Conservation (phyloP, 2,888 invertebrate genomes). For the Marasmarcha lunaedactyla region DNA sequence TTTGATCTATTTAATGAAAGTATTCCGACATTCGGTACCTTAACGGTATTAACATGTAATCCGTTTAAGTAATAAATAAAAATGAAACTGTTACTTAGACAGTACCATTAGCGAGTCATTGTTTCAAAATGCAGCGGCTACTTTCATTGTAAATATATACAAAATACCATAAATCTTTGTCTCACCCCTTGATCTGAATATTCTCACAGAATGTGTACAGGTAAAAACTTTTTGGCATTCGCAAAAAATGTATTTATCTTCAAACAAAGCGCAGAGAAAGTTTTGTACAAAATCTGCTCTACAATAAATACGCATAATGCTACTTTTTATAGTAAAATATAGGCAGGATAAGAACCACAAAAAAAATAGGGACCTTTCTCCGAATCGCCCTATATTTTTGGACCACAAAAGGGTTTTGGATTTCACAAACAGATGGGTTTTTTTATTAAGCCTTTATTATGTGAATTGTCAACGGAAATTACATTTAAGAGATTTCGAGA, state of each 20-base stretch:
- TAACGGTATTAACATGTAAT: not conserved
- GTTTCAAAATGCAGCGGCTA: slow-evolving; percentile 1
- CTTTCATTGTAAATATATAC: slow-evolving; percentile 7
- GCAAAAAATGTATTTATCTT: slow-evolving; percentile 18
- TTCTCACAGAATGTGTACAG: slow-evolving; percentile 26
- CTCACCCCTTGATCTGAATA: slow-evolving; percentile 25
- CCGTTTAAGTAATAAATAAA: not conserved
- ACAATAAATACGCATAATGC: slow-evolving; percentile 38
- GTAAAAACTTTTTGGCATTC: slow-evolving; percentile 25
- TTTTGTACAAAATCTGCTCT: slow-evolving; percentile 41
- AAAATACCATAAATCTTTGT: slow-evolving; percentile 8
- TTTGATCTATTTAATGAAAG: too few species aligned
- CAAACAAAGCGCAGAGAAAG: slow-evolving; percentile 40
- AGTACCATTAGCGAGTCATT: not conserved
- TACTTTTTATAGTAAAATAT: slow-evolving; percentile 30
- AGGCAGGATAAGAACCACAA: slow-evolving; percentile 19
- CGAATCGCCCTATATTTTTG: slow-evolving; percentile 30
- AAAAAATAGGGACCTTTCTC: slow-evolving; percentile 39
- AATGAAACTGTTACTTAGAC: too few species aligned
- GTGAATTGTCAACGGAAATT: not conserved
- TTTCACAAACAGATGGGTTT: slow-evolving; percentile 52
- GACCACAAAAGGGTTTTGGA: slow-evolving; percentile 59
- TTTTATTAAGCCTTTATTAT: slow-evolving; percentile 15
- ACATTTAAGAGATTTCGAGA: not conserved
- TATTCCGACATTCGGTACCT: too few species aligned